Evolutionary conservation across 1,140 invertebrate species (phyloP), one percentile per base, ranked within the genome.

Genomic region (Microplitis mediator): DNA sequence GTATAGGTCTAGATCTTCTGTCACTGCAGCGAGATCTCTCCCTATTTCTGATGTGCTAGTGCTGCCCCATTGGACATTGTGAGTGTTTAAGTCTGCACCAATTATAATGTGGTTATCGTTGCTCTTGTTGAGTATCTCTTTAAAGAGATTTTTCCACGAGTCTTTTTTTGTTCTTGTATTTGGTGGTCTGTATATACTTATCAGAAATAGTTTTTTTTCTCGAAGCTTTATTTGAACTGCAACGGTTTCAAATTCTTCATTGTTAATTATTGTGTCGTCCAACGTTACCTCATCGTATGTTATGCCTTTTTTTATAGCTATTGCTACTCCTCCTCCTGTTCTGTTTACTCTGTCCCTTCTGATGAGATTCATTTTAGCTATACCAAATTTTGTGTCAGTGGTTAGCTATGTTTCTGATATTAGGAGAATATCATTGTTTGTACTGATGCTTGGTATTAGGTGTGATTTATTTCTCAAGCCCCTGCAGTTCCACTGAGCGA

Each of bases 401-500:
- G 31, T 9, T 3, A 71, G 60, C 45, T n/a, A 52, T 3, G 58
- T 71, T 63, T 71, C 45, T 32, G 69, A 50, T 23, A 71, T 9
- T 14, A 71, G 39, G 31, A 71, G 13, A 16, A 63, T 50, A 14
- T 71, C 60, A 32, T 34, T 16, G 0, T 51, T 14, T 31, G 31
- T 32, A 8, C 16, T 9, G 32, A 71, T 4, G 3, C n/a, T 9
- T 50, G 69, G 69, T 3, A 71, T 13, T 34, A 63, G 39, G 4
- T 51, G 56, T 11, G 0, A 4, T 34, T 71, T 63, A 9, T 45
- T 45, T 11, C 31, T 13, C 8, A 71, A 34, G 14, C 69, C 60
- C 23, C 69, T 63, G 11, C 69, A 62, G 11, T 71, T 71, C 69
- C 60, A 71, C 34, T 71, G 58, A 5, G 35, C n/a, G 3, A 69